These are phyloP conservation scores for Amblyjoppa proteus DNA, from an alignment of 2,888 invertebrate species.

Conservation along the genomic window DNA sequence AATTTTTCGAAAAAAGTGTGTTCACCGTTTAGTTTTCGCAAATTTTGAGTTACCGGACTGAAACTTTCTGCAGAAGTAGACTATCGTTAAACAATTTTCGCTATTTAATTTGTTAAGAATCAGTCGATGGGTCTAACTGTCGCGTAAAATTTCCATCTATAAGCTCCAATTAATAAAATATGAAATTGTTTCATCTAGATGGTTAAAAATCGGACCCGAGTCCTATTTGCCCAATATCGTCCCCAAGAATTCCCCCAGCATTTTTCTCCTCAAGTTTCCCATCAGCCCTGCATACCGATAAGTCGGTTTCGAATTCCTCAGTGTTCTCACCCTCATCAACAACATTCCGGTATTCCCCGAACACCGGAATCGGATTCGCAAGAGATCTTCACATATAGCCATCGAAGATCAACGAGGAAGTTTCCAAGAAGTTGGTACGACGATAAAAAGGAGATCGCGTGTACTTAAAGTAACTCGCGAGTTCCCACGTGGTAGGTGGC, in stretches of 20 bases:
- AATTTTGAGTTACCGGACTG: too few species aligned
- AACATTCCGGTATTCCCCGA: not conserved
- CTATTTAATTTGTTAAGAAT: too few species aligned
- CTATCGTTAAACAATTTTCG: too few species aligned
- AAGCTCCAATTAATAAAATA: not conserved
- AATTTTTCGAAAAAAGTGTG: not conserved
- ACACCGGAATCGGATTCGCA: slow-evolving; percentile 62
- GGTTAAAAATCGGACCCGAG: not conserved
- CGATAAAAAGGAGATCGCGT: slow-evolving; percentile 42
- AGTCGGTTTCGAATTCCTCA: not conserved
- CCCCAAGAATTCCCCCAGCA: not conserved
- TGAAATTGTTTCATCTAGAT: not conserved
- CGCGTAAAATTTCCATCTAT: not conserved
- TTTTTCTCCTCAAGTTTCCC: not conserved
- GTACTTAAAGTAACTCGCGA: slow-evolving; percentile 57
- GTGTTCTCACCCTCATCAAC: slow-evolving; percentile 53
- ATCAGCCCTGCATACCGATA: not conserved
- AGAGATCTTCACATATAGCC: slow-evolving; percentile 21
- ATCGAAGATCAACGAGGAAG: slow-evolving; percentile 21
- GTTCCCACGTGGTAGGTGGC: slow-evolving; percentile 71
- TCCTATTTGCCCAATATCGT: not conserved
- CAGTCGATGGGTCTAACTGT: too few species aligned
- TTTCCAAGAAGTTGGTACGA: slow-evolving; percentile 43
- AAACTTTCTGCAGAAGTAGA: too few species aligned
- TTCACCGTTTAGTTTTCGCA: too few species aligned